These are phyloP conservation scores for Calliopsis andreniformis DNA, from an alignment of 1,140 invertebrate species.

Conservation along the genomic window DNA sequence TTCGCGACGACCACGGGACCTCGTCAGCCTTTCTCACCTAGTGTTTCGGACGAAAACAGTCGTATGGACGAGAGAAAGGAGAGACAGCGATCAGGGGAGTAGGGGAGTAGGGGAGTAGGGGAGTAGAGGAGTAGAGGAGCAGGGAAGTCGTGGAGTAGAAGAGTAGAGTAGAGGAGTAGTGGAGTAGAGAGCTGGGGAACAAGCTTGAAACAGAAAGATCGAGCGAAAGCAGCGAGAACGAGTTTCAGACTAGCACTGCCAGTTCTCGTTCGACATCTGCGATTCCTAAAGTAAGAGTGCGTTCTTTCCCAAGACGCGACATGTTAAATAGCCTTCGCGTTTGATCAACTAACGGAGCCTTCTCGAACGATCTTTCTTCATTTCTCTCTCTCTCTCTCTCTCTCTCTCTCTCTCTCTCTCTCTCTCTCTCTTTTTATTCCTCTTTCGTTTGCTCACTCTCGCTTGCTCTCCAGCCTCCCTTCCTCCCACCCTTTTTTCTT, in stretches of 20 bases:
- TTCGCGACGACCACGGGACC: not conserved
- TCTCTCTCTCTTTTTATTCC: not conserved
- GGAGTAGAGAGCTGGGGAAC: constrained; percentile 11
- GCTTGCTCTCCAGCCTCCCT: not conserved
- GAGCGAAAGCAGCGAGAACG: constrained; percentile 53
- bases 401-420: constrained; percentile 4
- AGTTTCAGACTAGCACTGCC: constrained; percentile 69
- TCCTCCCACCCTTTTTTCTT: not conserved
- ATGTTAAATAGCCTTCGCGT: constrained; percentile 63
- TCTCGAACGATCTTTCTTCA: constrained; percentile 54
- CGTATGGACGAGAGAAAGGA: not conserved
- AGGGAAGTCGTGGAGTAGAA: too few species aligned
- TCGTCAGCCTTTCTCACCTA: constrained; percentile 16
- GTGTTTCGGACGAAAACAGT: constrained; percentile 9
- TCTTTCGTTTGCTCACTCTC: not conserved
- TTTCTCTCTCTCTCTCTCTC: constrained; percentile 39
- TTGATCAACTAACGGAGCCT: constrained; percentile 66
- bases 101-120: too few species aligned
- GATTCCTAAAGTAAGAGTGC: constrained; percentile 60
- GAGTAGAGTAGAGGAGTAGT: too few species aligned
- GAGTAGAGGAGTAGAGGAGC: too few species aligned
- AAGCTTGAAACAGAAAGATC: constrained; percentile 49
- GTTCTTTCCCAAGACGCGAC: constrained; percentile 58
- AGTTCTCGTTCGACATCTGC: constrained; percentile 62
- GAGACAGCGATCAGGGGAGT: too few species aligned